Evolutionary conservation across 2,888 invertebrate genomes (phyloP).

Genomic region (Petrolisthes cinctipes): DNA sequence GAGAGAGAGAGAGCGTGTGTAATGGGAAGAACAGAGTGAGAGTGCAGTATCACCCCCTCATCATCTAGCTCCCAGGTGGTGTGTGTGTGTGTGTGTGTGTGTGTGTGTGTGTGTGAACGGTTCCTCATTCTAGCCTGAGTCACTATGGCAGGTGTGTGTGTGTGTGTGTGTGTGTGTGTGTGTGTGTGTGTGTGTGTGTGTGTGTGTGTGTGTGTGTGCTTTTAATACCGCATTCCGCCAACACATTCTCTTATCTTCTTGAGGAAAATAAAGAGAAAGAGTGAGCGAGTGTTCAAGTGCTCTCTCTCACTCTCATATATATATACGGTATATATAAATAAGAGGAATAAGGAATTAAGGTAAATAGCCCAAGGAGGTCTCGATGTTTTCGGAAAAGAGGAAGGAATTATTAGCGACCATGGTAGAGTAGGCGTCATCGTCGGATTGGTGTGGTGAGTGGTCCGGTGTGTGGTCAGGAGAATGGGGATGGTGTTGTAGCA

Average conservation of each 20-base stretch:
- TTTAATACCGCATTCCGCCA: no score
- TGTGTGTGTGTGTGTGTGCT: conserved; percentile 8
- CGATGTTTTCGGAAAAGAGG: conserved; percentile 65
- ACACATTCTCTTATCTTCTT: no score
- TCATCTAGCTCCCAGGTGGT: background rate
- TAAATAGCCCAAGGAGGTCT: conserved; percentile 65
- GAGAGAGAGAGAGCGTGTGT: background rate
- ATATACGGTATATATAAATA: background rate
- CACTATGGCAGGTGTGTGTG: conserved; percentile 11
- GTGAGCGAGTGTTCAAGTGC: background rate
- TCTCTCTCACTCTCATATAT: background rate
- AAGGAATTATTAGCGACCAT: conserved; percentile 55
- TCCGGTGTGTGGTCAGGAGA: conserved; percentile 67
- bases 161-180: conserved; percentile 6
- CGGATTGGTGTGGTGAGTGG: conserved; percentile 66
- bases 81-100: conserved; percentile 18
- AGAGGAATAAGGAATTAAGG: conserved; percentile 30
- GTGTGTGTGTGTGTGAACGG: conserved; percentile 2
- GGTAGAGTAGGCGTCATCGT: conserved; percentile 63
- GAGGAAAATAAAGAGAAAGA: background rate
- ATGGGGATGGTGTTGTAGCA: conserved; percentile 67
- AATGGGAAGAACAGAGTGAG: background rate
- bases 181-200: conserved; percentile 15
- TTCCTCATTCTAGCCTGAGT: background rate
- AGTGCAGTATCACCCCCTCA: background rate